Conservation (phyloP, 30 jellyfish, hydroid and myxozoan genomes). For the Rhopilema esculentum region DNA sequence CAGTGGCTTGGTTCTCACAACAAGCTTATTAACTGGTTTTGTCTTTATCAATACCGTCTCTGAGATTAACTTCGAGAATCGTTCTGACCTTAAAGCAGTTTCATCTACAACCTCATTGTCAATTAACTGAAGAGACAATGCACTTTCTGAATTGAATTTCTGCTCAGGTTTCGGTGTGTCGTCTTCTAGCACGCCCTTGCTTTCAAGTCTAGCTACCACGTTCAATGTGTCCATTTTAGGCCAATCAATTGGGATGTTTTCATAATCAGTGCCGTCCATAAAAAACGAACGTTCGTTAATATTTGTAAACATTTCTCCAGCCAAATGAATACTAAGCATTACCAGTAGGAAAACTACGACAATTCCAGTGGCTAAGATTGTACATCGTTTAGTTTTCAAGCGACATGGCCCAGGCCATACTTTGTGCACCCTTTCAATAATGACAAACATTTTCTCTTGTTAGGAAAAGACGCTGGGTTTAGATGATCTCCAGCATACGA, state of each 20-base stretch:
- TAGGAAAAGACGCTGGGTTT: background rate
- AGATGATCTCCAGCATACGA: background rate
- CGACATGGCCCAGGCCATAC: constrained; percentile 64
- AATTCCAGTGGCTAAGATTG: background rate
- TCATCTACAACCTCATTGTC: background rate
- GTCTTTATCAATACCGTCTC: background rate
- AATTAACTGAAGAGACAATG: background rate
- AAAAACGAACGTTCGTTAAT: background rate
- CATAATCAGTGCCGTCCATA: background rate
- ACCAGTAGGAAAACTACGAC: background rate
- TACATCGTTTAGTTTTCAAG: constrained; percentile 32
- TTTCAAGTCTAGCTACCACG: background rate
- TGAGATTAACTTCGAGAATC: background rate
- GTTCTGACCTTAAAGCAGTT: background rate
- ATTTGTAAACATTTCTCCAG: background rate
- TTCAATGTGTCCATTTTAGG: background rate
- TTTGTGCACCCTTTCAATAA: constrained; percentile 5
- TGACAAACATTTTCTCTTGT: background rate
- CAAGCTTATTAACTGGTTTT: background rate
- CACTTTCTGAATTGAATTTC: background rate
- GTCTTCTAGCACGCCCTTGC: background rate
- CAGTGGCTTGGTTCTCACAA: background rate
- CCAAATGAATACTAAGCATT: background rate
- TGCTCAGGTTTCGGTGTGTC: background rate
- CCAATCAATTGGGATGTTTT: background rate